A percentile compares a stretch with the other conserved stretches of the same genome.
Evolutionary conservation across 2,113 vertebrate genomes (phyloP).

Genomic region (Myodes glareolus): DNA sequence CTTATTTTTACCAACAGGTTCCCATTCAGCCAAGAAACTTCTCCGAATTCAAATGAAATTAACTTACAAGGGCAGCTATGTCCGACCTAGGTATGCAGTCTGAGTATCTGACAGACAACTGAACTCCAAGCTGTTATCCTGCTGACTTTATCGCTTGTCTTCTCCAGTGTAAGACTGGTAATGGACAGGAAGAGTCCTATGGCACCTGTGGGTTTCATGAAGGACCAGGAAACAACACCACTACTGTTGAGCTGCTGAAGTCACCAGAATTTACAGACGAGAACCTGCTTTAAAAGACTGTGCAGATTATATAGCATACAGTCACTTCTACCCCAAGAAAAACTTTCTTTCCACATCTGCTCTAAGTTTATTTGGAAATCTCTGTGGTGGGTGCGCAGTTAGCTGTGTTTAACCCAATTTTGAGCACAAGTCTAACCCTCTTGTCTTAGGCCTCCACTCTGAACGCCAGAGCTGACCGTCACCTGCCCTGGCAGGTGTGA

Average conservation of each 20-base stretch:
- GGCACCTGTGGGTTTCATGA: not conserved
- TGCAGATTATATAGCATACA: not conserved
- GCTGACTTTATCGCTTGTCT: not conserved
- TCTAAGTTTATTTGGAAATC: not conserved
- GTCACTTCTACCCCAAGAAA: not conserved
- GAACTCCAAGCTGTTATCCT: not conserved
- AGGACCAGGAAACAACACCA: not conserved
- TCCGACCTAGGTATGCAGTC: not conserved
- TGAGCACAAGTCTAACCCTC: not conserved
- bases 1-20: not conserved
- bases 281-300: slow-evolving; percentile 5
- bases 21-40: not conserved
- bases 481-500: not conserved
- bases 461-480: not conserved
- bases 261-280: not conserved
- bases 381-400: not conserved
- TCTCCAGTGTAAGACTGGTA: not conserved
- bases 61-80: not conserved
- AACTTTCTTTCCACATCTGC: not conserved
- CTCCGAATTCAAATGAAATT: not conserved
- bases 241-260: not conserved
- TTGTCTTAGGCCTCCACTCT: not conserved
- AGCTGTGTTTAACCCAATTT: slow-evolving; percentile 18
- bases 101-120: not conserved
- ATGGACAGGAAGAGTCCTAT: not conserved